These are phyloP conservation scores for Busseola fusca DNA, from an alignment of 2,888 invertebrate species.

Conservation along the genomic window DNA sequence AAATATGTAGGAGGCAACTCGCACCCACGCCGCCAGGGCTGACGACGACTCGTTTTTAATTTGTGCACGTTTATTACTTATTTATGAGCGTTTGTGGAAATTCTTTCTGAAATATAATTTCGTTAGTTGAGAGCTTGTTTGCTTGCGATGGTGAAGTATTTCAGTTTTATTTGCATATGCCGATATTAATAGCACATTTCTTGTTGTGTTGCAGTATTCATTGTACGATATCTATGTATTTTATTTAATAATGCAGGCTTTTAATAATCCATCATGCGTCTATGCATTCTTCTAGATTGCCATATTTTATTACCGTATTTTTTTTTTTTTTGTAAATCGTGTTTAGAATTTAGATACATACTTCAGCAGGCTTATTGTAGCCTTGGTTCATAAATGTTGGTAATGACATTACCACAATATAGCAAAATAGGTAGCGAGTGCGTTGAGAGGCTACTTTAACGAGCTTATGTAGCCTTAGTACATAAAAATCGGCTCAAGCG, in stretches of 20 bases:
- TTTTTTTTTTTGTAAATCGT: too few species aligned
- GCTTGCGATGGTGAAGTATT: slow-evolving; percentile 3
- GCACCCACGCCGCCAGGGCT: slow-evolving; percentile 75
- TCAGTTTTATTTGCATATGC: not conserved
- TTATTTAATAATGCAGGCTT: not conserved
- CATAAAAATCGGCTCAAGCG: too few species aligned
- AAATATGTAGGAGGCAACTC: slow-evolving; percentile 88
- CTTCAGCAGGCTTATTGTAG: too few species aligned
- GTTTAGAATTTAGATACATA: too few species aligned
- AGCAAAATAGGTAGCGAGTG: too few species aligned
- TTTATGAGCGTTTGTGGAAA: slow-evolving; percentile 48
- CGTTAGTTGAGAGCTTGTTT: slow-evolving; percentile 36
- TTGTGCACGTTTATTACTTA: slow-evolving; percentile 56
- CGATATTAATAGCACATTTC: not conserved
- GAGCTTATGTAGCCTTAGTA: too few species aligned
- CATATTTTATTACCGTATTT: too few species aligned
- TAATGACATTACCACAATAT: too few species aligned
- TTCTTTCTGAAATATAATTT: slow-evolving; percentile 46
- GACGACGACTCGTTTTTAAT: slow-evolving; percentile 47
- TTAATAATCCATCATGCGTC: not conserved
- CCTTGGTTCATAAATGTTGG: too few species aligned
- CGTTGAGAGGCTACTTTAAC: too few species aligned
- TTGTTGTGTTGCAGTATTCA: not conserved
- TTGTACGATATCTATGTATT: not conserved
- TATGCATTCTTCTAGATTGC: not conserved